Evolutionary conservation across 1,140 invertebrate species (phyloP).

Genomic region (Globodera rostochiensis): DNA sequence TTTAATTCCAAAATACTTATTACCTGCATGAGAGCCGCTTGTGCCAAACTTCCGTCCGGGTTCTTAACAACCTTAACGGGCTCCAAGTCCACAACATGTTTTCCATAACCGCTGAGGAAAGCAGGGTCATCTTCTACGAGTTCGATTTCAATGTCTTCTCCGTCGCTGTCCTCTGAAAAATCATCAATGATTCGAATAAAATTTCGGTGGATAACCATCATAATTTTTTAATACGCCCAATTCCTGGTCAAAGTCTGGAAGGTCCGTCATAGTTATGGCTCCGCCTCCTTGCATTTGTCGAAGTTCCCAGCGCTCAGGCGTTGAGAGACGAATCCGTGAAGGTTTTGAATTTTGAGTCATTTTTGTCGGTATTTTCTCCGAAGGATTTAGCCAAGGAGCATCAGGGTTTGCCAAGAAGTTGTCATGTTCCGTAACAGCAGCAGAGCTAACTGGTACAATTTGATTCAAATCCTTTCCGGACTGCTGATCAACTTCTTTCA

Average conservation of each 20-base stretch:
- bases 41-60: constrained; percentile 94
- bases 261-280: constrained; percentile 67
- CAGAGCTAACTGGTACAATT: constrained; percentile 67
- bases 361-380: constrained; percentile 74
- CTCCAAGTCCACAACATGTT: constrained; percentile 80
- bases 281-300: constrained; percentile 69
- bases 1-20: not conserved
- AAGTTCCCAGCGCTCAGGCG: constrained; percentile 82
- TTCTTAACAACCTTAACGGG: constrained; percentile 97
- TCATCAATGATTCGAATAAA: constrained; percentile 67
- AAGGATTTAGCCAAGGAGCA: constrained; percentile 59
- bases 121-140: constrained; percentile 96
- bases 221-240: constrained; percentile 67
- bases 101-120: constrained; percentile 78
- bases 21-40: constrained; percentile 97
- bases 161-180: constrained; percentile 73
- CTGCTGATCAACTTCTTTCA: constrained; percentile 95
- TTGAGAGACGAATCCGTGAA: constrained; percentile 81
- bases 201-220: constrained; percentile 63
- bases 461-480: constrained; percentile 93
- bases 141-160: constrained; percentile 98
- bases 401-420: constrained; percentile 72
- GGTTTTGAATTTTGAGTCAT: constrained; percentile 65
- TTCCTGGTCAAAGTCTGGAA: constrained; percentile 70
- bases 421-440: constrained; percentile 43